phyloP scores from a whole-genome alignment of 2,797 vertebrate species.

The Telmatherina bonti region DNA sequence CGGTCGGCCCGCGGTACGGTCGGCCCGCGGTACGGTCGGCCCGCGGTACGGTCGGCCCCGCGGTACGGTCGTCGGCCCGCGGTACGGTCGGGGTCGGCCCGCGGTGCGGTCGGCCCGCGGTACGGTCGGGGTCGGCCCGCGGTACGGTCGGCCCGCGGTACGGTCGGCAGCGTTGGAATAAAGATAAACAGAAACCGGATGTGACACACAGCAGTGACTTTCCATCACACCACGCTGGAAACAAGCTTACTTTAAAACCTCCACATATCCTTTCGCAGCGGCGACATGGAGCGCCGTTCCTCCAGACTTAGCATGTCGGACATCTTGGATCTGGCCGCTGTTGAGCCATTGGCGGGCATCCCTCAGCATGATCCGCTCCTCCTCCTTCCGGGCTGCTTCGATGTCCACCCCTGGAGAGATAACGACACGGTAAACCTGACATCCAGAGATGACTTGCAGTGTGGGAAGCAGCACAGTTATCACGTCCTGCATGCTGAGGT shows the following conservation, averaged over 20 bases:
- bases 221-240: conserved; percentile 1
- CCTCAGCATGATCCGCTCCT: conserved; percentile 96
- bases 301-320: conserved; percentile 94
- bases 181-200: conserved; percentile 22
- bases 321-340: conserved; percentile 94
- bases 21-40: no score
- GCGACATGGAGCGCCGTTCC: conserved; percentile 98
- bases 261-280: conserved; percentile 96
- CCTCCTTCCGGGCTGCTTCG: conserved; percentile 97
- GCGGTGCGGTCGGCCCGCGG: no score
- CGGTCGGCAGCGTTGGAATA: conserved; percentile 14
- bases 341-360: conserved; percentile 99
- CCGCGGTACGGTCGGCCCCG: no score
- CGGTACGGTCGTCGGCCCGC: no score
- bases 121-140: no score
- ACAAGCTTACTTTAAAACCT: conserved; percentile 97
- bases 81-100: no score
- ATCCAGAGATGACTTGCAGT: conserved; percentile 22
- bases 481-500: no score
- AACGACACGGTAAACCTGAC: conserved; percentile 19
- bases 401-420: conserved; percentile 91
- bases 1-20: no score
- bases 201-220: conserved; percentile 6
- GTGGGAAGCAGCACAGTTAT: conserved; percentile 24
- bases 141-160: no score